Evolutionary conservation across 53 echinoderm and acorn worm genomes (phyloP), one percentile per base, ranked within the genome.

Genomic region (Luidia sarsii): DNA sequence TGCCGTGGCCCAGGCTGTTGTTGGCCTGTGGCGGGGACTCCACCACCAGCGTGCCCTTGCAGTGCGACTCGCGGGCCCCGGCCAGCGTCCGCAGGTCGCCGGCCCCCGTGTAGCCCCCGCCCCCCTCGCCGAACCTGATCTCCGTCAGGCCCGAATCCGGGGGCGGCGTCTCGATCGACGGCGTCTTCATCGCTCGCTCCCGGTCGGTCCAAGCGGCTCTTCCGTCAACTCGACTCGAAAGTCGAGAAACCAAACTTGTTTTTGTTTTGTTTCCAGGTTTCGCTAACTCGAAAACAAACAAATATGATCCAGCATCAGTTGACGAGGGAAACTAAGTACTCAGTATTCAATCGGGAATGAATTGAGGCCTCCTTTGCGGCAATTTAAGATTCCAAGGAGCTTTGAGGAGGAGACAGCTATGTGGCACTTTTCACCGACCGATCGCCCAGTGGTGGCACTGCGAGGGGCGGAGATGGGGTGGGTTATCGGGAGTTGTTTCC

Each of bases 1-100:
- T 77, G 6, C 77, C 77, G 45, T 77, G 77, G 3, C 77, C 77
- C 19, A 77, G 61, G 3, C 55, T 72, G 72, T 72, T 35, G 0
- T 41, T 48, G 20, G 59, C 60, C n/a, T n/a, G n/a, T n/a, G n/a
- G n/a, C 43, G 77, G 60, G 31, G 77, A 77, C 39, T 77, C 77
- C 0, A 77, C 77, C 11, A 77, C 77, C 61, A 77, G 48, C 11
- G 77, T 77, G 0, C 77, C 77, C 77, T 60, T 77, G 31, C 77
- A 77, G 22, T 55, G 8, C 7, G 77, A 59, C 33, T 77, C 77
- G 30, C 77, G 39, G 3, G 77, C 37, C 1, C 48, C 77, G 2
- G 62, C 48, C 13, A 60, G 30, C 0, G 56, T 34, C 30, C 77
- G 25, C 77, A 60, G 41, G 31, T 77, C 77, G 0, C 45, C 74